Evolutionary conservation across 2,113 vertebrate species (phyloP), one percentile per base, ranked within the genome.

Genomic region (Columba janthina): DNA sequence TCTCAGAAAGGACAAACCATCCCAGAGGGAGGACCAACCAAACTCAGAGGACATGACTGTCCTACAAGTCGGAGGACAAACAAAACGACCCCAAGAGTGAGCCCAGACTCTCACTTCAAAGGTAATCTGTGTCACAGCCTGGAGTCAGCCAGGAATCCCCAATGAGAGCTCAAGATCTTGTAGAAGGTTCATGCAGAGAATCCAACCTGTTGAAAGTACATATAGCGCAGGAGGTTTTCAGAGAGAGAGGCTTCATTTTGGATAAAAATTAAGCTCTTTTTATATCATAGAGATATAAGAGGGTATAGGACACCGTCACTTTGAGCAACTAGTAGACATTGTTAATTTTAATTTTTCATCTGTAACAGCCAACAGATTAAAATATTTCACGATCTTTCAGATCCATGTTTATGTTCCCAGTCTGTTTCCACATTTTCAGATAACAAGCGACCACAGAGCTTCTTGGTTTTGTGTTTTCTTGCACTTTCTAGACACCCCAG

Each of bases 391-490:
- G 3, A 53, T 66, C 50, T 66, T 65, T 74, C 61, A 65, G 44
- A 58, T 4, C 1, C 8, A 34, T 29, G 22, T 70, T 13, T 20
- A 26, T 69, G 77, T 80, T 73, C 20, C 40, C 21, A 46, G 12
- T 7, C 17, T 9, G 3, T 38, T 79, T 67, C 53, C 15, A 44
- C 4, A 40, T 50, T 85, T 73, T 29, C 21, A 64, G 60, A 32
- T 2, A 1, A 6, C 5, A 54, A 50, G 3, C 36, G 64, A 11
- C 10, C 13, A 9, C 20, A 24, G 25, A 36, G 0, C 48, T 66
- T 69, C 9, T 51, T 48, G 29, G 4, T 0, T n/a, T 74, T 94
- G 5, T 5, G 3, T 66, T 73, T 79, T 66, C 26, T 11, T 72
- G 32, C 9, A 11, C 22, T 54, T 73, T 46, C 38, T 46, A 85